Percentiles rank a stretch among this genome's conserved stretches.
Conservation (phyloP, 2,888 invertebrate genomes). For the Sinhomidia bicolor region DNA sequence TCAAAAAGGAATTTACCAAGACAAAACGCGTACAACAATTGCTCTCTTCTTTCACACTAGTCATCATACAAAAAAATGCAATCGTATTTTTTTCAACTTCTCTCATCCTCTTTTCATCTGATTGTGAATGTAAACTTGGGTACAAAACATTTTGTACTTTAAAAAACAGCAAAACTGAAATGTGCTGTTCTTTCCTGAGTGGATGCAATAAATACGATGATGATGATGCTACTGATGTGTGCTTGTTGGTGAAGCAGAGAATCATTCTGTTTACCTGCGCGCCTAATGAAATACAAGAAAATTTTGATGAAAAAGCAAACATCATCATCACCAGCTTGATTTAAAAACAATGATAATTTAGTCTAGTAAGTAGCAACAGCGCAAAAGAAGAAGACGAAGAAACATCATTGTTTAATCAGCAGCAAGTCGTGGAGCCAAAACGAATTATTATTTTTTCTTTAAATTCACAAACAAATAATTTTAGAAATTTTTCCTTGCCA, state of each 20-base stretch:
- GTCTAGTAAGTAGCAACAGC: neutral
- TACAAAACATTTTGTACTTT: too few species aligned
- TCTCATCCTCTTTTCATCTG: neutral
- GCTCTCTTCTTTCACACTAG: neutral
- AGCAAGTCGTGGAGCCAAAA: conserved; percentile 61
- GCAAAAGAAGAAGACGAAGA: neutral
- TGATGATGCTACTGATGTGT: neutral
- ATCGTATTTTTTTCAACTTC: neutral
- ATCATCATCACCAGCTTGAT: neutral
- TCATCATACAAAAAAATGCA: neutral
- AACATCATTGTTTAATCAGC: conserved; percentile 36
- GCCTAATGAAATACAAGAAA: conserved; percentile 7
- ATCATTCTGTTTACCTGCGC: neutral
- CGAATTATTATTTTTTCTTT: conserved; percentile 36
- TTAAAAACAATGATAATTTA: neutral
- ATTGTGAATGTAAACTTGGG: neutral
- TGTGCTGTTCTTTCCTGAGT: too few species aligned
- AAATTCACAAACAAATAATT: conserved; percentile 30
- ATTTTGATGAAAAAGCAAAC: neutral
- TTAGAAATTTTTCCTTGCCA: conserved; percentile 65
- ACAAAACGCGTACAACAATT: neutral
- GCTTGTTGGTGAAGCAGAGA: neutral
- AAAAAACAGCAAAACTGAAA: neutral
- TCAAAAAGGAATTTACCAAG: neutral
- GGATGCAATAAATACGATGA: neutral